A percentile compares a stretch with the other conserved stretches of the same genome.
These are phyloP conservation scores for Acleris cristana DNA, from an alignment of 2,888 invertebrate genomes.

Conservation along the genomic window DNA sequence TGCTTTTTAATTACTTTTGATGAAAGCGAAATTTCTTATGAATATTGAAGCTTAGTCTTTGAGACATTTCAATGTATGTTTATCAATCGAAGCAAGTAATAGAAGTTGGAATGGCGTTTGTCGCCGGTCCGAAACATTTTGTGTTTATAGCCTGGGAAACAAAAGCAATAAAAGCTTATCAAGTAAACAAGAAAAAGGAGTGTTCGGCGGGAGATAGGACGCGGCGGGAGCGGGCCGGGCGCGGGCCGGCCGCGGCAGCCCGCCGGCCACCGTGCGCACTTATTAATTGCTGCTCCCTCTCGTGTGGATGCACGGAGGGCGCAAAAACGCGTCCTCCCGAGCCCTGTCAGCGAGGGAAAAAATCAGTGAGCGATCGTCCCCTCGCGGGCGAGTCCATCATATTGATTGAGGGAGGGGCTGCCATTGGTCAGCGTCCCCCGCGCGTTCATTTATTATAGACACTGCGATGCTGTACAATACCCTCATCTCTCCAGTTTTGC, in stretches of 20 bases:
- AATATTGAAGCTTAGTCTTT: constrained; percentile 45
- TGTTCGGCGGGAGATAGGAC: constrained; percentile 49
- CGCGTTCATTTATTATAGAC: constrained; percentile 85
- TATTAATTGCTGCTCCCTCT: constrained; percentile 81
- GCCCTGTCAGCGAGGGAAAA: constrained; percentile 83
- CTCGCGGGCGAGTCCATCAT: constrained; percentile 84
- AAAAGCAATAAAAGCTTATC: constrained; percentile 55
- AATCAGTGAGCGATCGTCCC: constrained; percentile 85
- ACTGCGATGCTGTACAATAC: constrained; percentile 72
- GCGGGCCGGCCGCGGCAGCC: constrained; percentile 39
- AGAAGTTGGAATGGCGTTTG: constrained; percentile 21
- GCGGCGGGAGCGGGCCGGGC: constrained; percentile 29
- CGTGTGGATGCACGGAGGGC: constrained; percentile 70
- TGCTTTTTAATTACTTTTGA: constrained; percentile 81
- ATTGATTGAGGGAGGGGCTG: constrained; percentile 85
- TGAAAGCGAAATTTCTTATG: constrained; percentile 54
- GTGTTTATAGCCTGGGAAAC: constrained; percentile 36
- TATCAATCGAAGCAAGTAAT: constrained; percentile 31
- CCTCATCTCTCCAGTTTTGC: constrained; percentile 41
- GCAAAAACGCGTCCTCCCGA: constrained; percentile 81
- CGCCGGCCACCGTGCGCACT: constrained; percentile 63
- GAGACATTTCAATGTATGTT: constrained; percentile 35
- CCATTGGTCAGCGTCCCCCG: constrained; percentile 82
- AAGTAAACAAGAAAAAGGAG: constrained; percentile 69
- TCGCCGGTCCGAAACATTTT: constrained; percentile 10